Evolutionary conservation across 2,797 vertebrate genomes (phyloP), one percentile per base, ranked within the genome.

Genomic region (Orientallactaga sibirica): DNA sequence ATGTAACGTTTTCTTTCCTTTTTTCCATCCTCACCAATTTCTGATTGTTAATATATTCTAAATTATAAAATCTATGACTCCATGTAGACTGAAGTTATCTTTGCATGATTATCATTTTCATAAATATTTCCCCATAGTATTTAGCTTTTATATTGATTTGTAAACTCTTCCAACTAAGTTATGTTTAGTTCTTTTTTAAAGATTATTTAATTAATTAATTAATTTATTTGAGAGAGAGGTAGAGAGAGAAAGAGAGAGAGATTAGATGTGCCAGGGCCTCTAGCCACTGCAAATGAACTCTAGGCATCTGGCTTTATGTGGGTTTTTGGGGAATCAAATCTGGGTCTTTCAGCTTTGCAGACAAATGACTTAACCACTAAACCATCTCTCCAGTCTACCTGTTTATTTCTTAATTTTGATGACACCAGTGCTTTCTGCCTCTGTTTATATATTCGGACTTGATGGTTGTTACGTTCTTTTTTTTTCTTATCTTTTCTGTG

Each of bases 61-160:
- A 82, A 19, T 74, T 70, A 25, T 10, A 18, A 18, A 48, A 37
- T 89, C 55, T 76, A 2, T 73, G 41, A 37, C n/a, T 90, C 67
- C 73, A 19, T 18, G 3, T 61, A 58, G 33, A 81, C 58, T 41
- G 11, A 84, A 24, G 27, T 76, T 83, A 18, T 68, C 48, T 48
- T 48, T 18, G 1, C 29, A 19, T n/a, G 88, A 29, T 95, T 70
- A 68, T 71, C 74, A 89, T 58, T 79, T 19, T 67, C 61, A 52
- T 86, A 62, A 55, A 27, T 79, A 67, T 61, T 78, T 90, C n/a
- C 70, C n/a, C 12, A 24, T 67, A 61, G 19, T 25, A 27, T 93
- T 89, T 86, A 3, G 9, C 27, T 64, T 81, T 93, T 25, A 55
- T 37, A 18, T 68, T 91, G n/a, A n/a, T 48, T 86, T 87, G 70